These are phyloP conservation scores for Lissonota sp. DNA, from an alignment of 2,888 invertebrate genomes.

Conservation along the genomic window DNA sequence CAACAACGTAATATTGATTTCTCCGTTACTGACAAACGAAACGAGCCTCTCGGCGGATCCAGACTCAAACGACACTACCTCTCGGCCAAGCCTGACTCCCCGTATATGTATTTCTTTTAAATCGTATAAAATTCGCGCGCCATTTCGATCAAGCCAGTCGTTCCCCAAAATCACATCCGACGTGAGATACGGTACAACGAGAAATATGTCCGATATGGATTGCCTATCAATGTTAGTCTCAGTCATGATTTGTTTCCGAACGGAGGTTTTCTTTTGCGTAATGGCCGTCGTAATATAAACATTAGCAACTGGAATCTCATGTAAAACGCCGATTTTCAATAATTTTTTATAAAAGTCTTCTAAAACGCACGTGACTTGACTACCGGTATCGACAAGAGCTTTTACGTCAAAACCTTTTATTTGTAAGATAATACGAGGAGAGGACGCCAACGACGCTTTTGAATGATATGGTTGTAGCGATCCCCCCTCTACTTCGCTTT, in stretches of 20 bases:
- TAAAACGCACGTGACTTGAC: constrained; percentile 37
- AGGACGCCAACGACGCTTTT: background rate
- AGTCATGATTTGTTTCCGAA: constrained; percentile 28
- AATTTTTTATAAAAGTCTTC: constrained; percentile 31
- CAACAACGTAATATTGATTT: background rate
- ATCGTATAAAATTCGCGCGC: background rate
- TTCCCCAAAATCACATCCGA: constrained; percentile 33
- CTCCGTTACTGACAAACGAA: background rate
- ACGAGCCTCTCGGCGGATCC: background rate
- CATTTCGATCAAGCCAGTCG: background rate
- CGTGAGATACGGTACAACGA: constrained; percentile 38
- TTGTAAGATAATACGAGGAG: background rate
- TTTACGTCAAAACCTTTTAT: background rate
- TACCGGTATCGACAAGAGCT: constrained; percentile 26
- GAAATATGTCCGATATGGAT: background rate
- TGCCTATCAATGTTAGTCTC: constrained; percentile 10
- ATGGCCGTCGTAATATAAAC: constrained; percentile 25
- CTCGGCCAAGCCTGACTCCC: background rate
- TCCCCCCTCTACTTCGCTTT: constrained; percentile 1
- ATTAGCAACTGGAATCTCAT: constrained; percentile 41
- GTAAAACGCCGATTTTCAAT: background rate
- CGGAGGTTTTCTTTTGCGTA: constrained; percentile 23
- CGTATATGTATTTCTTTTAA: background rate
- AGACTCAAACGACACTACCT: background rate
- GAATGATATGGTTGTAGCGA: background rate